A percentile compares a stretch with the other conserved stretches of the same genome.
phyloP scores from a whole-genome alignment of 2,888 invertebrate genomes.

The Dioctria rufipes region DNA sequence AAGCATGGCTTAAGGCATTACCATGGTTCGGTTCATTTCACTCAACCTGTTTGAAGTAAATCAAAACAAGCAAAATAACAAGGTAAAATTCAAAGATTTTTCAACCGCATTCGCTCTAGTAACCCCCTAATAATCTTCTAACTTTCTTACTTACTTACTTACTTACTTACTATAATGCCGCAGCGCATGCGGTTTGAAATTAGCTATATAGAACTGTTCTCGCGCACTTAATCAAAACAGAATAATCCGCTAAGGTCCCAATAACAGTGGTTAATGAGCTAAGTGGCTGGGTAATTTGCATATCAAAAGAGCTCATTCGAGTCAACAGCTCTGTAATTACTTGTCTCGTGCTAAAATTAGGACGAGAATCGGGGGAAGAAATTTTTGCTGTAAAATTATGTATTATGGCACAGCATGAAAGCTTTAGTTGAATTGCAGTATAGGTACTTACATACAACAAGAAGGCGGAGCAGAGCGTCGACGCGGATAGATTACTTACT shows the following conservation, averaged over 20 bases:
- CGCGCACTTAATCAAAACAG: constrained; percentile 31
- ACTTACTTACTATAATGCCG: no score
- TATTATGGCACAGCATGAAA: no score
- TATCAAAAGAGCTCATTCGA: constrained; percentile 11
- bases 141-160: no score
- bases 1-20: no score
- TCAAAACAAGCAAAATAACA: not conserved
- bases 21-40: no score
- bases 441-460: no score
- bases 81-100: not conserved
- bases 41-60: not conserved
- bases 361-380: constrained; percentile 14
- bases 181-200: no score
- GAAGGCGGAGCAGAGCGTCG: no score
- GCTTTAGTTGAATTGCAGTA: no score
- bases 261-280: constrained; percentile 46
- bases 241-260: constrained; percentile 33
- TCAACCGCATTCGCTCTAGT: constrained; percentile 16
- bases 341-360: constrained; percentile 32
- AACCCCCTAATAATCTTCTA: constrained; percentile 22
- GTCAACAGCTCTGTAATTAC: constrained; percentile 35
- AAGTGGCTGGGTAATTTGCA: constrained; percentile 39
- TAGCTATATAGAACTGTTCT: constrained; percentile 14
- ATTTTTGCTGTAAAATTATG: not conserved
- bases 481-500: no score